Evolutionary conservation across 2,113 vertebrate genomes (phyloP).

Genomic region (Petromus typicus): DNA sequence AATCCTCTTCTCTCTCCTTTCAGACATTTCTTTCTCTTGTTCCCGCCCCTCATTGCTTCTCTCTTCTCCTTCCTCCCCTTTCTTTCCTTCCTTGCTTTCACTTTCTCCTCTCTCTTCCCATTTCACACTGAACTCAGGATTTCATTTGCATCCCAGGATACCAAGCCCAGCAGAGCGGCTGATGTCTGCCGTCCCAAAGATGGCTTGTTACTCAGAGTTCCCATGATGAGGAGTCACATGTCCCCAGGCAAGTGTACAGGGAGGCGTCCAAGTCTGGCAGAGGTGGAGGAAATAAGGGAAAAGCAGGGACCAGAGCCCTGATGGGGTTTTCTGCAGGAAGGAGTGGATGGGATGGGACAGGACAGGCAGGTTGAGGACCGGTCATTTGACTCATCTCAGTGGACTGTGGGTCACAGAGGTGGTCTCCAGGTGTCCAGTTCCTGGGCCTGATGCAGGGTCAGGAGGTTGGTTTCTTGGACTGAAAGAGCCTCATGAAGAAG

Average conservation of each 20-base stretch:
- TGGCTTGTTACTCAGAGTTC: neutral
- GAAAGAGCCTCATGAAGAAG: neutral
- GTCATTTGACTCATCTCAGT: fast-evolving
- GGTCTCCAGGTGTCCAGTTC: fast-evolving
- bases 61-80: neutral
- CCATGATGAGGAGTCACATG: neutral
- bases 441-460: neutral
- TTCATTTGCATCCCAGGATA: neutral
- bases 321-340: neutral
- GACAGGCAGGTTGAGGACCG: fast-evolving
- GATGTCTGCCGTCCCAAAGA: fast-evolving
- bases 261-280: neutral
- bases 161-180: neutral
- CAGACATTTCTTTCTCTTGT: neutral
- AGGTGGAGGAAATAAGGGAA: neutral
- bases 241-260: fast-evolving
- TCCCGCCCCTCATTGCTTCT: neutral
- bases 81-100: neutral
- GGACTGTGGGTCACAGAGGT: too few relatives aligned
- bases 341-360: neutral
- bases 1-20: neutral
- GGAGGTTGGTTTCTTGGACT: neutral
- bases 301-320: fast-evolving
- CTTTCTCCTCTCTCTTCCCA: neutral
- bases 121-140: neutral